Base-by-base conservation (phyloP, 2,888 invertebrate species). In the Drosophila multiciliata region DNA sequence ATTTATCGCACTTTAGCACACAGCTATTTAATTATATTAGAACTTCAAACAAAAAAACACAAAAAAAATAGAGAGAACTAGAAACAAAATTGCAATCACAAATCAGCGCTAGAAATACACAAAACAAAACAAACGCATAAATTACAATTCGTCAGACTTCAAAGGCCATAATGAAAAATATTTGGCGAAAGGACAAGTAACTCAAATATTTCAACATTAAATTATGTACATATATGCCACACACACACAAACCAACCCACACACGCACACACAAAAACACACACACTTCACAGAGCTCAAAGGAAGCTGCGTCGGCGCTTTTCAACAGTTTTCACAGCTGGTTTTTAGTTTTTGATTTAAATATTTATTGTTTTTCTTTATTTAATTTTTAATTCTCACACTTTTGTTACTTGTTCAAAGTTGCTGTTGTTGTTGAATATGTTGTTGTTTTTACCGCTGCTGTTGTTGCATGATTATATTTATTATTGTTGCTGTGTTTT, bases 351-450 rank as follows among this genome's bases (percentile, higher is more conserved):
- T 40, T 49, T 17, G 26, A 35, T 62, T 62, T 66, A 36, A 20
- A 55, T 60, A 52, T 49, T 38, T n/a, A 38, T 12, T 20, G 48
- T n/a, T 48, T 50, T 38, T 54, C 35, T 61, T 42, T 42, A 66
- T 73, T 26, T 29, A 23, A 45, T 48, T 66, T 69, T 29, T 11
- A 38, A 38, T 61, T 54, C 29, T 55, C 42, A 66, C 75, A 74
- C 65, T 71, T 69, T 68, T 61, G 38, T 49, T 75, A 69, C 70
- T 73, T 61, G 71, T 69, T 59, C 75, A 66, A 66, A 75, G 67
- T 66, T 75, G 62, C 55, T 66, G 73, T 62, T 61, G 33, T 59
- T 72, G 48, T 17, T 53, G 63, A 15, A 38, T 35, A 17, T 26
- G 57, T 6, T 55, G 83, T 50, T 58, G 62, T 38, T 35, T 65